A percentile compares a stretch with the other conserved stretches of the same genome.
Evolutionary conservation across 2,797 vertebrate species (phyloP).

Genomic region (Malurus leucopterus): DNA sequence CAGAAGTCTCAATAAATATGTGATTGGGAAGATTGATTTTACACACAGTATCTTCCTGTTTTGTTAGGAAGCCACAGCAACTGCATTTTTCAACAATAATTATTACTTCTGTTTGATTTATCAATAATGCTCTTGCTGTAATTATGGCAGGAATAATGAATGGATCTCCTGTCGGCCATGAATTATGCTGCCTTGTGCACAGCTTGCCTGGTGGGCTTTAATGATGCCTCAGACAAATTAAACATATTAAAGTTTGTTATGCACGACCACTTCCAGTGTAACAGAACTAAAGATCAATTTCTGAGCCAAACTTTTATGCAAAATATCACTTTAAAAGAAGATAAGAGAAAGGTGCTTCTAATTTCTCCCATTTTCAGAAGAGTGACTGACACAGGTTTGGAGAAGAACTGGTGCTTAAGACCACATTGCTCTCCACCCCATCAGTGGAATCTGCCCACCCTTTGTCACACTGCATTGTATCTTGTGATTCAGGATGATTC

Average conservation of each 20-base stretch:
- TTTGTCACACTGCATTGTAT: background rate
- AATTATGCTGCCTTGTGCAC: conserved; percentile 53
- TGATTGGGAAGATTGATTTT: conserved; percentile 34
- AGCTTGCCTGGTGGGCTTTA: conserved; percentile 45
- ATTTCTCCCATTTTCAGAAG: conserved; percentile 17
- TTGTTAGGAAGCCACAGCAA: conserved; percentile 41
- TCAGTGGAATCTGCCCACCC: background rate
- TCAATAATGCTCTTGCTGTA: conserved; percentile 66
- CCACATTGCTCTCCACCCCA: background rate
- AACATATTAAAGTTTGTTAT: conserved; percentile 50
- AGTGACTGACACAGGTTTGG: background rate
- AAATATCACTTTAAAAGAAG: background rate
- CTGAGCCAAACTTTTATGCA: conserved; percentile 23
- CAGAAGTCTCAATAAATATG: background rate
- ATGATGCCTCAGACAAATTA: conserved; percentile 64
- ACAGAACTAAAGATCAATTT: conserved; percentile 6
- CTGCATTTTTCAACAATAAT: conserved; percentile 41
- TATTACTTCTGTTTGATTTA: conserved; percentile 69
- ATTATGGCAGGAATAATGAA: conserved; percentile 72
- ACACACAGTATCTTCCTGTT: conserved; percentile 22
- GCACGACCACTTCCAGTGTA: conserved; percentile 22
- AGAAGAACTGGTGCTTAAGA: background rate
- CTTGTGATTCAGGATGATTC: background rate
- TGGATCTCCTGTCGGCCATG: conserved; percentile 64
- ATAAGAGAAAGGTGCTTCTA: conserved; percentile 2